Evolutionary conservation across 92 coral and sea anemone species (phyloP).

Genomic region (Micromussa lordhowensis): DNA sequence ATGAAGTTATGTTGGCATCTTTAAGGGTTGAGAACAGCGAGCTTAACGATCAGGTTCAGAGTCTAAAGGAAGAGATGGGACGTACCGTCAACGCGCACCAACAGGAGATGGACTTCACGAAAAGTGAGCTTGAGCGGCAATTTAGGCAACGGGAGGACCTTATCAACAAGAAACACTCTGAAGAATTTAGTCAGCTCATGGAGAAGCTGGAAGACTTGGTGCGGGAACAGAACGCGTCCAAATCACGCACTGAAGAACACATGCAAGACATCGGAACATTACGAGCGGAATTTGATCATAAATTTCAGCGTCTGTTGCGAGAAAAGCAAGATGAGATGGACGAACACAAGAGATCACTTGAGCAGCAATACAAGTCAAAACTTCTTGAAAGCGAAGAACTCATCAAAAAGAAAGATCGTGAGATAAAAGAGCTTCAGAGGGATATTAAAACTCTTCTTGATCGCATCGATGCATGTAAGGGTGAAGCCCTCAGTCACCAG

Average conservation of each 20-base stretch:
- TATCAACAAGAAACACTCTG: constrained; percentile 74
- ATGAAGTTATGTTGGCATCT: constrained; percentile 67
- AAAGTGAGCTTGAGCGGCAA: constrained; percentile 72
- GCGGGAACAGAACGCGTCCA: constrained; percentile 81
- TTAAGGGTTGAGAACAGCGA: constrained; percentile 73
- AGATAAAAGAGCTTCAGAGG: constrained; percentile 62
- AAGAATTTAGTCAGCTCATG: constrained; percentile 75
- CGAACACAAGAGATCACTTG: constrained; percentile 56
- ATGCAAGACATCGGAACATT: constrained; percentile 80
- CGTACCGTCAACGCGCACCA: constrained; percentile 56
- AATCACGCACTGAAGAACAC: constrained; percentile 83
- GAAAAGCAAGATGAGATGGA: constrained; percentile 82
- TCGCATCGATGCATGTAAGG: constrained; percentile 49
- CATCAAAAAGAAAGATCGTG: constrained; percentile 60
- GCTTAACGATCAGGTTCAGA: constrained; percentile 63
- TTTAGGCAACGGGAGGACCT: constrained; percentile 69
- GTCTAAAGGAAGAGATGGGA: constrained; percentile 65
- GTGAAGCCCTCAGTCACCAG: constrained; percentile 37
- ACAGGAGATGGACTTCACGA: constrained; percentile 65
- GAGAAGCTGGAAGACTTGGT: constrained; percentile 77
- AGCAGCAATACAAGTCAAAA: constrained; percentile 60
- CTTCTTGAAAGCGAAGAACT: constrained; percentile 64
- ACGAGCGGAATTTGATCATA: constrained; percentile 76
- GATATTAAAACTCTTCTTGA: constrained; percentile 55
- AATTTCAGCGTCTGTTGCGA: constrained; percentile 70